Conservation (phyloP, 2,797 vertebrate species). For the Gallirallus australis region DNA sequence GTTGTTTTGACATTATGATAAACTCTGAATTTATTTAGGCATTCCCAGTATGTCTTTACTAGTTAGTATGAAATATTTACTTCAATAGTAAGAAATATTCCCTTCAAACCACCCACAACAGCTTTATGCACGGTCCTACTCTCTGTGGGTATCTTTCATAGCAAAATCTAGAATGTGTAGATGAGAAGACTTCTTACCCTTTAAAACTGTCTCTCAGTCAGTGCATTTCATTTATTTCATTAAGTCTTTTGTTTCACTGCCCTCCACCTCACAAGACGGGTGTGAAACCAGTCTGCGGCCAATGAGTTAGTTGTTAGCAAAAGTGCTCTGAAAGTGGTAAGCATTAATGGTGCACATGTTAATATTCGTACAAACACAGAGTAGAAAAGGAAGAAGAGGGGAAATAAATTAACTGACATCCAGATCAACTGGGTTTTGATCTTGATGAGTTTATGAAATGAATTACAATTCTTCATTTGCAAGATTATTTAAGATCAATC, state of each 20-base stretch:
- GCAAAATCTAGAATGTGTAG: background rate
- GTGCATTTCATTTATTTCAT: conserved; percentile 56
- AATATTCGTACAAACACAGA: background rate
- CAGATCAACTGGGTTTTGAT: conserved; percentile 50
- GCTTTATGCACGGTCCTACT: background rate
- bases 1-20: background rate
- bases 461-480: conserved; percentile 66
- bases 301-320: background rate
- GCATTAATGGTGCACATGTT: background rate
- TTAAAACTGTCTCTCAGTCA: background rate
- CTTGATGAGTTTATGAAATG: conserved; percentile 60
- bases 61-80: background rate
- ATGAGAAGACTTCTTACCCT: background rate
- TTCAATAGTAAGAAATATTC: conserved; percentile 16
- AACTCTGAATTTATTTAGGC: background rate
- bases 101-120: conserved; percentile 5
- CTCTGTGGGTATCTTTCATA: background rate
- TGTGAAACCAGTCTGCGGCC: background rate
- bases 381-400: conserved; percentile 31
- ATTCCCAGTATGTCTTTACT: background rate
- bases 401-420: conserved; percentile 60
- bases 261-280: background rate
- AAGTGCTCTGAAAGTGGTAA: background rate
- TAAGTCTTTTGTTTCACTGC: conserved; percentile 11
- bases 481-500: conserved; percentile 69